phyloP scores from a whole-genome alignment of 2,797 vertebrate genomes.

The Pangasius sanitwongsei region DNA sequence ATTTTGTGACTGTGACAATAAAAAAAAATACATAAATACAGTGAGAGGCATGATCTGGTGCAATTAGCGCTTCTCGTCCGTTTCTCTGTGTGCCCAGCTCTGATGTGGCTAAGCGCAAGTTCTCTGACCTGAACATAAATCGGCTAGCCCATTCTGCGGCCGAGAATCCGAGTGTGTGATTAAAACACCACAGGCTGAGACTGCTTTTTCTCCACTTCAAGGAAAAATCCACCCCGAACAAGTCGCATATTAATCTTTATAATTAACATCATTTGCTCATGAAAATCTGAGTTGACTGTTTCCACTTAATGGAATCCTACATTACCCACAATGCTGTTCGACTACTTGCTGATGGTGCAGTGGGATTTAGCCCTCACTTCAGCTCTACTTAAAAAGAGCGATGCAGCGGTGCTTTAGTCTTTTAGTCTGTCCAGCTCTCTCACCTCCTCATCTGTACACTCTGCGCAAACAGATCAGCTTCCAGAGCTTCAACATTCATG shows the following conservation, averaged over 20 bases:
- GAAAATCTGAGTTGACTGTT: not conserved
- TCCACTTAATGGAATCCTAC: not conserved
- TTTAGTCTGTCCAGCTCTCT: not conserved
- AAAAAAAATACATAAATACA: constrained; percentile 13
- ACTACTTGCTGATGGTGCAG: not conserved
- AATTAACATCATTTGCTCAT: not conserved
- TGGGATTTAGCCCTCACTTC: not conserved
- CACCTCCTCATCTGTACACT: not conserved
- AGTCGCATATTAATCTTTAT: not conserved
- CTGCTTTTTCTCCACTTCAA: not conserved
- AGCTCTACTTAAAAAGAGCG: not conserved
- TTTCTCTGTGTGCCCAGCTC: constrained; percentile 50
- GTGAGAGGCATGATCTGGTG: constrained; percentile 70
- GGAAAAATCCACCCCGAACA: constrained; percentile 11
- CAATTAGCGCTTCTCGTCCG: constrained; percentile 70
- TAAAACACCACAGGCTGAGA: not conserved
- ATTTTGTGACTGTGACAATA: constrained; percentile 62
- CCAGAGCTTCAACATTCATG: not conserved
- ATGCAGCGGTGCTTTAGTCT: not conserved
- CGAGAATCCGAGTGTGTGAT: constrained; percentile 52
- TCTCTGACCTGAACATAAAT: constrained; percentile 75
- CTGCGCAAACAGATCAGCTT: not conserved
- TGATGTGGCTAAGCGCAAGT: constrained; percentile 62
- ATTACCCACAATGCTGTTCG: not conserved
- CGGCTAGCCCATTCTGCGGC: constrained; percentile 52